Evolutionary conservation across 2,888 invertebrate genomes (phyloP).

Genomic region (Pimpla rufipes): DNA sequence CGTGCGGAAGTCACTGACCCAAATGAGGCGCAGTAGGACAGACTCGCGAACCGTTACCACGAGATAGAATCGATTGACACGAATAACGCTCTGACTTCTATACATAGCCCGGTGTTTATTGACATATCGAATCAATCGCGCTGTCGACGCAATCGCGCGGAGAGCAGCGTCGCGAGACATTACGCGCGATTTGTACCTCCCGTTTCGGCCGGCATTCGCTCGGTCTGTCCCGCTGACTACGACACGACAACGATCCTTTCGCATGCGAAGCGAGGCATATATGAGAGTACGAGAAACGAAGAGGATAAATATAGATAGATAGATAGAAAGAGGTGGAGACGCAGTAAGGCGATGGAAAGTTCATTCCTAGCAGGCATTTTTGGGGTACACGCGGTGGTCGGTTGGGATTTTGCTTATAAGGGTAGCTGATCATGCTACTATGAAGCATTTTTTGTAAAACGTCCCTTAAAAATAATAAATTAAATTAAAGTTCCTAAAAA

Average conservation of each 20-base stretch:
- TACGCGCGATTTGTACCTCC: not conserved
- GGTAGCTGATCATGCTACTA: conserved; percentile 15
- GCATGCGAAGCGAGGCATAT: conserved; percentile 62
- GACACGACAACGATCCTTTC: conserved; percentile 59
- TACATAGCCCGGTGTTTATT: not conserved
- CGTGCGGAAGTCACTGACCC: conserved; percentile 59
- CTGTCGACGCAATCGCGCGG: conserved; percentile 4
- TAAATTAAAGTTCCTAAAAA: conserved; percentile 16
- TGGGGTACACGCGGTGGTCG: not conserved
- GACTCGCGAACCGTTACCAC: conserved; percentile 42
- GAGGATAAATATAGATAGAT: conserved; percentile 34
- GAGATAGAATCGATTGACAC: conserved; percentile 50
- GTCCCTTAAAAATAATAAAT: not conserved
- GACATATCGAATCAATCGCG: conserved; percentile 31
- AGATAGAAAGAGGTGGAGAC: conserved; percentile 12
- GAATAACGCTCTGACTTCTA: conserved; percentile 7
- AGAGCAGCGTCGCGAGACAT: conserved; percentile 20
- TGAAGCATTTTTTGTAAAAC: conserved; percentile 18
- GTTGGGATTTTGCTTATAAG: not conserved
- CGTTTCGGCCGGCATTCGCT: conserved; percentile 18
- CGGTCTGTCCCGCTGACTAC: conserved; percentile 51
- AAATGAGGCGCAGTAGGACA: conserved; percentile 61
- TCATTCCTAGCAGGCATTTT: conserved; percentile 10
- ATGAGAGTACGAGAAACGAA: conserved; percentile 29
- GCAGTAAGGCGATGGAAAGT: not conserved